A percentile compares a stretch with the other conserved stretches of the same genome.
phyloP scores from a whole-genome alignment of 2,113 vertebrate genomes.

The Phyllostomus discolor region DNA sequence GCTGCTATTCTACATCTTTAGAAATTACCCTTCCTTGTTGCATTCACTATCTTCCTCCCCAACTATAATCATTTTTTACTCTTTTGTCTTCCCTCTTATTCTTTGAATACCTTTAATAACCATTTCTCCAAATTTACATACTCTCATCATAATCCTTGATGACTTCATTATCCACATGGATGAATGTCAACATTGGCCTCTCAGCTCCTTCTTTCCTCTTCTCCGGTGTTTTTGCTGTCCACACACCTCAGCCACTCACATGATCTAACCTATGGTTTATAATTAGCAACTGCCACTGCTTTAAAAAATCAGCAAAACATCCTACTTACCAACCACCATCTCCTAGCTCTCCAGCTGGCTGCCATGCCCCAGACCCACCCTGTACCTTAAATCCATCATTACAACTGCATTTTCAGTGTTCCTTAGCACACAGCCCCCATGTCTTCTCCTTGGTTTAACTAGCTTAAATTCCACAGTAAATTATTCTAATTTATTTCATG shows the following conservation, averaged over 20 bases:
- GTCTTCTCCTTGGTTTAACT: not conserved
- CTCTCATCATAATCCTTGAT: not conserved
- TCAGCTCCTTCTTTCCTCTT: not conserved
- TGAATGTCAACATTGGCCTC: not conserved
- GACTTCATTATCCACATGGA: not conserved
- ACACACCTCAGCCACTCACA: not conserved
- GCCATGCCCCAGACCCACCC: too few species aligned
- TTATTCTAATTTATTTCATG: not conserved
- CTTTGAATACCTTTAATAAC: not conserved
- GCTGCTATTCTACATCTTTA: not conserved
- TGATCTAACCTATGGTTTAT: not conserved
- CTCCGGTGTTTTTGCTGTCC: fast-evolving
- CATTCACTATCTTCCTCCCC: not conserved
- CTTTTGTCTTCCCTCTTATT: not conserved
- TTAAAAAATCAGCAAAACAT: not conserved
- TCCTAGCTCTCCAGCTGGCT: not conserved
- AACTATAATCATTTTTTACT: not conserved
- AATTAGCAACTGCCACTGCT: not conserved
- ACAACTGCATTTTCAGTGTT: not conserved
- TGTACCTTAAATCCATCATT: not conserved
- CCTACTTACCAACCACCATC: not conserved
- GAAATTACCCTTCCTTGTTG: not conserved
- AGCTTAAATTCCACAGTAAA: not conserved
- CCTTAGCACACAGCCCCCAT: not conserved
- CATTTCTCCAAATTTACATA: too few species aligned